Evolutionary conservation across 2,797 vertebrate species (phyloP).

Genomic region (Myotis pilosus): DNA sequence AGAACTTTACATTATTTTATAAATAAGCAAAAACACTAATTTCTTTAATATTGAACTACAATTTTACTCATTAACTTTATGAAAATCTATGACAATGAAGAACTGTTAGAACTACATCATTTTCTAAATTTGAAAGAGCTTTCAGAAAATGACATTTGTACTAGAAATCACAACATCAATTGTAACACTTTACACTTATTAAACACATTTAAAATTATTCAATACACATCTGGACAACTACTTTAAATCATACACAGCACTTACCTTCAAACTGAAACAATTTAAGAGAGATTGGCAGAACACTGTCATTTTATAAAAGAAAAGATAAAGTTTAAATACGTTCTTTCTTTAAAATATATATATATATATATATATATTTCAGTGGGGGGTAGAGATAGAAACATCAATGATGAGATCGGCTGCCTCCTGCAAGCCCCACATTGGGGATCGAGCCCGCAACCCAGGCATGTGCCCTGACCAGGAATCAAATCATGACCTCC

Average conservation of each 20-base stretch:
- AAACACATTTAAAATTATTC: constrained; percentile 56
- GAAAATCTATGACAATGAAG: constrained; percentile 23
- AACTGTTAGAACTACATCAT: constrained; percentile 18
- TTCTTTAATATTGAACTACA: not conserved
- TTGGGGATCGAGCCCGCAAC: no score
- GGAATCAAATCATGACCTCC: no score
- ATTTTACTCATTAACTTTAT: constrained; percentile 37
- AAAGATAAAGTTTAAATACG: constrained; percentile 67
- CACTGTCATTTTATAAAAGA: constrained; percentile 73
- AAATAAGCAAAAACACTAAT: not conserved
- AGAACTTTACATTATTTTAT: constrained; percentile 38
- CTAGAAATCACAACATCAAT: constrained; percentile 20
- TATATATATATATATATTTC: no score
- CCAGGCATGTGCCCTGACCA: no score
- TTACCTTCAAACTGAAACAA: constrained; percentile 71
- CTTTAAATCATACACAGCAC: constrained; percentile 55
- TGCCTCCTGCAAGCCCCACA: no score
- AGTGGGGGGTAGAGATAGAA: no score
- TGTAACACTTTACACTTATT: constrained; percentile 23
- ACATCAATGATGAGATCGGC: no score
- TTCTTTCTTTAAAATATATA: not conserved
- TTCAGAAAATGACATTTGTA: constrained; percentile 52
- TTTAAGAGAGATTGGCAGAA: constrained; percentile 65
- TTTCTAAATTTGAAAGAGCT: constrained; percentile 49
- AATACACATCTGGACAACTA: constrained; percentile 52